Evolutionary conservation across 2,888 invertebrate genomes (phyloP), one percentile per base, ranked within the genome.

Genomic region (Penaeus monodon): DNA sequence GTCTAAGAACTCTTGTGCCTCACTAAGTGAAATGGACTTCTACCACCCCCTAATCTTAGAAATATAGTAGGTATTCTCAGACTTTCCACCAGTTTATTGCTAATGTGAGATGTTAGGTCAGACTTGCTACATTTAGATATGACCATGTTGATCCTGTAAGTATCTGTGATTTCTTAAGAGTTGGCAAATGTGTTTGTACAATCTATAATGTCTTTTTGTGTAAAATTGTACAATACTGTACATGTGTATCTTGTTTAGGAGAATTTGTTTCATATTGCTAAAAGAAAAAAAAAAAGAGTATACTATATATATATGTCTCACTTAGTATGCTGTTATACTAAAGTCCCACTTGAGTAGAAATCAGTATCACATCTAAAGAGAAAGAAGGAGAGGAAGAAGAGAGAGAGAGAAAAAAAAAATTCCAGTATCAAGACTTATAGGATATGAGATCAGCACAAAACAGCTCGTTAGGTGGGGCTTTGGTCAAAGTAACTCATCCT

Each of bases 151-250:
- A 73, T 73, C 82, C 73, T 82, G 82, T 82, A 73, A 82, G 73
- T 82, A 82, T 82, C 82, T 82, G 82, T 82, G 82, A 82, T 82
- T 82, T 82, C 70, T 82, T 70, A 44, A 73, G 73, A 82, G 82
- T 64, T 82, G 82, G 73, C 82, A 82, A 73, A 82, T 82, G 82
- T 82, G 82, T 81, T 81, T 81, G 81, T 73, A 82, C 81, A 70
- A 49, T 81, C 81, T 81, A 49, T 76, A 24, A 81, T 38, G 38
- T 80, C 49, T 70, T 57, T 82, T 82, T 82, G 73, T 82, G 73
- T 70, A 82, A 73, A 77, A 73, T 73, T 82, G 73, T 82, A 73
- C 82, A 33, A 82, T 82, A 82, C 27, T 82, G 73, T 82, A 82
- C 73, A 57, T 73, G 73, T 82, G 73, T 82, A 82, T 82, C 73